These are phyloP conservation scores for Carapus acus DNA, from an alignment of 2,797 vertebrate species.

Conservation along the genomic window DNA sequence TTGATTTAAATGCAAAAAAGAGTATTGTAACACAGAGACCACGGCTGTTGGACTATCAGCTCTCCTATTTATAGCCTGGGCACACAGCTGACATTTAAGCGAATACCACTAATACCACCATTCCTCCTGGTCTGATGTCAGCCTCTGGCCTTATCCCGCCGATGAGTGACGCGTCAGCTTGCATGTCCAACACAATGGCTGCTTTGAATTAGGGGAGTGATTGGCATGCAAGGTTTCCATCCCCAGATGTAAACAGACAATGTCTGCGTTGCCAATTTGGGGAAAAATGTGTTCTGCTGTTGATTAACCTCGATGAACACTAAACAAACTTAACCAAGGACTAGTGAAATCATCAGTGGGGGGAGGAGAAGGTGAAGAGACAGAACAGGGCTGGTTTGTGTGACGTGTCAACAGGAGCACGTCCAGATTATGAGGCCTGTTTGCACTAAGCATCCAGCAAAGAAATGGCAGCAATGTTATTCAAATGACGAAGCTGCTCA, in stretches of 20 bases:
- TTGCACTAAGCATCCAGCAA: too few species aligned
- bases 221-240: slow-evolving; percentile 21
- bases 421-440: too few species aligned
- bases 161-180: slow-evolving; percentile 61
- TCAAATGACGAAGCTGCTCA: too few species aligned
- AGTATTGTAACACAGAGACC: slow-evolving; percentile 46
- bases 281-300: too few species aligned
- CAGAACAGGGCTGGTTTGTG: too few species aligned
- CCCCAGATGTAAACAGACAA: slow-evolving; percentile 34
- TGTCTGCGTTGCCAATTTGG: slow-evolving; percentile 5
- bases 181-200: slow-evolving; percentile 46
- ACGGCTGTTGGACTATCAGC: slow-evolving; percentile 41
- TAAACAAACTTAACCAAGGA: too few species aligned
- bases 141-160: slow-evolving; percentile 60
- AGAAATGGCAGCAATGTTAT: too few species aligned
- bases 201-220: slow-evolving; percentile 36
- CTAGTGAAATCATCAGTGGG: too few species aligned
- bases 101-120: slow-evolving; percentile 67
- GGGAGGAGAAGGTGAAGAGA: too few species aligned
- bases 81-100: slow-evolving; percentile 74
- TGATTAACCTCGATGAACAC: too few species aligned
- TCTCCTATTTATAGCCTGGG: slow-evolving; percentile 71
- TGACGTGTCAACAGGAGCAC: too few species aligned
- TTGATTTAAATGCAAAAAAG: slow-evolving; percentile 28
- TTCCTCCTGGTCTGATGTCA: slow-evolving; percentile 60